A percentile compares a stretch with the other conserved stretches of the same genome.
phyloP scores from a whole-genome alignment of 2,113 vertebrate genomes.

The Dromiciops gliroides region DNA sequence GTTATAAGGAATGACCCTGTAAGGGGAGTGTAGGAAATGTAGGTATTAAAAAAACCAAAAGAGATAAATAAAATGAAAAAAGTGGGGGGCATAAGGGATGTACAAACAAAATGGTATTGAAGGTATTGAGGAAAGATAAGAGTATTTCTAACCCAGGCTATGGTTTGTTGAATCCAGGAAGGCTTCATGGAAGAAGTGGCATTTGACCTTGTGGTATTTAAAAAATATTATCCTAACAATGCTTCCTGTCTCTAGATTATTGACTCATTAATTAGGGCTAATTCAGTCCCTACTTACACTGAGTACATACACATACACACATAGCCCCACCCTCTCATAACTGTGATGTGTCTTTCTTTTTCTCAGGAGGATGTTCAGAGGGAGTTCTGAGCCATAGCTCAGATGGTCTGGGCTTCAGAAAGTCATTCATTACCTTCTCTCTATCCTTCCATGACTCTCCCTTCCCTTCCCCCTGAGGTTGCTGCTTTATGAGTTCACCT shows the following conservation, averaged over 20 bases:
- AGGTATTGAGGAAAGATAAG: not conserved
- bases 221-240: too few species aligned
- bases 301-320: not conserved
- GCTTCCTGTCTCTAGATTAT: not conserved
- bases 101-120: not conserved
- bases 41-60: not conserved
- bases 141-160: too few species aligned
- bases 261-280: not conserved
- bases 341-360: not conserved
- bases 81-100: too few species aligned
- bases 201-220: too few species aligned
- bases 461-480: not conserved
- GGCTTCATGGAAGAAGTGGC: not conserved
- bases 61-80: not conserved
- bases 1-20: not conserved
- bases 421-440: not conserved
- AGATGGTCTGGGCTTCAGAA: not conserved
- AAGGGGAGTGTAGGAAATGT: not conserved
- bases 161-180: not conserved
- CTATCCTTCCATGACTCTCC: not conserved
- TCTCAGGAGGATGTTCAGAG: not conserved
- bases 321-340: not conserved
- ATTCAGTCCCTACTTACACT: not conserved
- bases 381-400: not conserved
- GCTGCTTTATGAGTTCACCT: not conserved